Base-by-base conservation (phyloP, 2,797 vertebrate genomes). In the Brachyalestes nurse region DNA sequence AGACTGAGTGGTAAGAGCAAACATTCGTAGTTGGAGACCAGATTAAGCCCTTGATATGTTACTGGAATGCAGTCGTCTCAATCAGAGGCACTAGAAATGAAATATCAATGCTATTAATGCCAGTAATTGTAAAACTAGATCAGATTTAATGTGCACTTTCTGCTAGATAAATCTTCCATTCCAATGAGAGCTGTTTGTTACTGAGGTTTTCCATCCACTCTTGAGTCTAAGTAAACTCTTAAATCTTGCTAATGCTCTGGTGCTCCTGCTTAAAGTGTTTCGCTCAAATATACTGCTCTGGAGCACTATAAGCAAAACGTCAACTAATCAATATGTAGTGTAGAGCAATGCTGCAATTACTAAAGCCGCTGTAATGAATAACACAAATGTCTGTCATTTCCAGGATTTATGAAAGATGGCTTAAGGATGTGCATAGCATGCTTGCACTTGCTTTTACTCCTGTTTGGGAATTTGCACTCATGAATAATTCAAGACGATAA, bases 201-300 rank as follows among this genome's bases (percentile, higher is more conserved):
- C 75, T 81, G 74, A 77, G 71, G 58, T 62, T 75, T 82, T 78
- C 78, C 73, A 78, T 81, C 77, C 72, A 65, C 74, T 81, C 70
- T 79, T 76, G 78, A 75, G 81, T 85, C 60, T 83, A 79, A 75
- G 79, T 83, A 86, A 90, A 77, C 78, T 87, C 88, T 89, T 90
- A 91, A 90, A 86, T 90, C 91, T 88, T 85, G 83, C 77, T 88
- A 90, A 91, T 90, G 85, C 86, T 67, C 89, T 87, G 84, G 82
- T 83, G 87, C 83, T 87, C 88, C 86, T 82, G 82, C 86, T 86
- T 80, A 61, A 85, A 83, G 75, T 83, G 76, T 79, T 78, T 72
- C 62, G 62, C 70, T 72, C 60, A 6, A 78, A 82, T 70, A 78
- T 75, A 83, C 62, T 75, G 81, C 57, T 28, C 53, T 49, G 58